Evolutionary conservation across 2,888 invertebrate genomes (phyloP).

Genomic region (Sminthurides aquaticus): DNA sequence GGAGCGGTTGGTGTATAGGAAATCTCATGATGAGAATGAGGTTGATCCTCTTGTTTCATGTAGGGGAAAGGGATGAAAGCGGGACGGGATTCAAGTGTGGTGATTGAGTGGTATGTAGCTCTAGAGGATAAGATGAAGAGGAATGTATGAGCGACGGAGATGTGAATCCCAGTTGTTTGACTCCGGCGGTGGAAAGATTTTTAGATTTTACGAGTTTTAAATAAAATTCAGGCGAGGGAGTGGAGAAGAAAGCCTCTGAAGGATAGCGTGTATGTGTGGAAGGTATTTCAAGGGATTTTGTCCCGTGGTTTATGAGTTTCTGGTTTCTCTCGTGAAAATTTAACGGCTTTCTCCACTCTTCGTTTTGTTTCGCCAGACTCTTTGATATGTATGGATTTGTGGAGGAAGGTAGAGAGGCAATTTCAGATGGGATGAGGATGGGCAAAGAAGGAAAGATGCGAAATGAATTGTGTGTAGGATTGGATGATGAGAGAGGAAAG

Average conservation of each 20-base stretch:
- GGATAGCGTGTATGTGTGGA: not conserved
- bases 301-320: not conserved
- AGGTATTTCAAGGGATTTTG: not conserved
- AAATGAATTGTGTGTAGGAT: no score
- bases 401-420: not conserved
- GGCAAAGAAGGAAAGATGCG: not conserved
- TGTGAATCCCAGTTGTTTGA: no score
- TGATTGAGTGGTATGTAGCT: not conserved
- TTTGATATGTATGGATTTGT: not conserved
- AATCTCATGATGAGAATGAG: not conserved
- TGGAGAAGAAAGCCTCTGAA: not conserved
- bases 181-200: constrained; percentile 3
- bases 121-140: not conserved
- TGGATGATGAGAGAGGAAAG: not conserved
- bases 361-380: not conserved
- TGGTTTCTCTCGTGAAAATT: not conserved
- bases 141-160: no score
- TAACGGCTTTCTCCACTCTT: not conserved
- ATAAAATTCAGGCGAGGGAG: constrained; percentile 12
- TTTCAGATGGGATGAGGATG: no score
- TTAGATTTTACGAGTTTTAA: constrained; percentile 14
- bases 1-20: not conserved
- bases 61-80: not conserved
- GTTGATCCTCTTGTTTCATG: not conserved
- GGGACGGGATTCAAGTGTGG: not conserved